Evolutionary conservation across 2,888 invertebrate species (phyloP).

Genomic region (Acronicta aceris): DNA sequence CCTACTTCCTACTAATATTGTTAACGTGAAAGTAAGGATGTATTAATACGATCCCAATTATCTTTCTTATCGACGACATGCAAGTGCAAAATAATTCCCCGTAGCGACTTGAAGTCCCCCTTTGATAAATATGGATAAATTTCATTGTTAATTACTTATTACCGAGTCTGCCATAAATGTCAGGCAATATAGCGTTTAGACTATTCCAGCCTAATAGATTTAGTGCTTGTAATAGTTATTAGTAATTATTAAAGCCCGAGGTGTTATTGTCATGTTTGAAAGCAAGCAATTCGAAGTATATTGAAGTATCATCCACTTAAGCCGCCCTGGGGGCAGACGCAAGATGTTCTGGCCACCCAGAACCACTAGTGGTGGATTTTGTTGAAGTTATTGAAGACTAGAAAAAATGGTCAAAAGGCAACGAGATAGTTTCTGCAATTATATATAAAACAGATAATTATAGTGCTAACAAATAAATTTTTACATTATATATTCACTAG

Average conservation of each 20-base stretch:
- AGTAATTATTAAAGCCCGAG: conserved; percentile 13
- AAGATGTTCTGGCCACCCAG: neutral
- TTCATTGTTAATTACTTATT: conserved; percentile 21
- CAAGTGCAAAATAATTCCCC: neutral
- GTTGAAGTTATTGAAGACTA: neutral
- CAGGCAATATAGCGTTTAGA: conserved; percentile 9
- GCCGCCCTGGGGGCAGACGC: neutral
- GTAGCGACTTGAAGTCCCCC: neutral
- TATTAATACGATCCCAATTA: no score
- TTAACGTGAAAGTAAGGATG: no score
- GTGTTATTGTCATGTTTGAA: conserved; percentile 1
- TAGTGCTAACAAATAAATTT: neutral
- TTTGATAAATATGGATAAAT: conserved; percentile 1
- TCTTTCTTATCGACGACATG: neutral
- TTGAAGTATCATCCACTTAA: neutral
- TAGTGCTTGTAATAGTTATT: conserved; percentile 8
- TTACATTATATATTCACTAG: neutral
- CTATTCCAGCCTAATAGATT: conserved; percentile 1
- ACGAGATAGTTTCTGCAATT: no score
- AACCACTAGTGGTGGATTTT: neutral
- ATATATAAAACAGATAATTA: no score
- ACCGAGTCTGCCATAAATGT: conserved; percentile 8
- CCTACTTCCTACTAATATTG: no score
- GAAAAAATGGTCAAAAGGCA: neutral
- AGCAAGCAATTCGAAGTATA: neutral